These are phyloP conservation scores for Cerastis leucographa DNA, from an alignment of 2,888 invertebrate species.

Conservation along the genomic window DNA sequence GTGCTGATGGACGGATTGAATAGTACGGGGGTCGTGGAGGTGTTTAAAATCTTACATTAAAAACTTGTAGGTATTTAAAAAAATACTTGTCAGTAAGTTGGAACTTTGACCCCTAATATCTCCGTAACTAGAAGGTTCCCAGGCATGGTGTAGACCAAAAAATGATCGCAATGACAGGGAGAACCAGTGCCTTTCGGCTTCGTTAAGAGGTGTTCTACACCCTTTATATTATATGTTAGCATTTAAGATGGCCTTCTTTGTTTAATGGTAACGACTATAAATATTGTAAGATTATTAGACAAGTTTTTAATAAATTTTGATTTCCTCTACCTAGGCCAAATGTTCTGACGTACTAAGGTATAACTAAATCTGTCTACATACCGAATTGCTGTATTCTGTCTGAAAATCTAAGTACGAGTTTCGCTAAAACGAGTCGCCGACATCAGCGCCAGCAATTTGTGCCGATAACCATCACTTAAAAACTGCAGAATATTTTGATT, in stretches of 20 bases:
- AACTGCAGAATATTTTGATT: constrained; percentile 32
- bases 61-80: too few species aligned
- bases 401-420: constrained; percentile 7
- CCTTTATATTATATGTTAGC: too few species aligned
- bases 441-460: constrained; percentile 45
- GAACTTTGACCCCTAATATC: too few species aligned
- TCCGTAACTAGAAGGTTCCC: too few species aligned
- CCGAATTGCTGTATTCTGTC: neutral
- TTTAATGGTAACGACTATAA: neutral
- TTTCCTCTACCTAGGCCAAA: neutral
- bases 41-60: too few species aligned
- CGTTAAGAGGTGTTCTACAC: too few species aligned
- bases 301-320: neutral
- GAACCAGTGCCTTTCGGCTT: too few species aligned
- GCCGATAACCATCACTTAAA: constrained; percentile 23
- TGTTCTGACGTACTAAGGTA: neutral
- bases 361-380: neutral
- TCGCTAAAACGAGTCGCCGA: constrained; percentile 25
- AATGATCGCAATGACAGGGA: too few species aligned
- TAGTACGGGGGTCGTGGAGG: too few species aligned
- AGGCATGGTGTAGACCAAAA: too few species aligned
- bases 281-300: neutral
- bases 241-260: neutral
- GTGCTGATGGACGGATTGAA: too few species aligned
- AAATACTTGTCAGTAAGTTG: too few species aligned